Evolutionary conservation across 2,113 vertebrate genomes (phyloP).

Genomic region (Gymnocephalus cernua): DNA sequence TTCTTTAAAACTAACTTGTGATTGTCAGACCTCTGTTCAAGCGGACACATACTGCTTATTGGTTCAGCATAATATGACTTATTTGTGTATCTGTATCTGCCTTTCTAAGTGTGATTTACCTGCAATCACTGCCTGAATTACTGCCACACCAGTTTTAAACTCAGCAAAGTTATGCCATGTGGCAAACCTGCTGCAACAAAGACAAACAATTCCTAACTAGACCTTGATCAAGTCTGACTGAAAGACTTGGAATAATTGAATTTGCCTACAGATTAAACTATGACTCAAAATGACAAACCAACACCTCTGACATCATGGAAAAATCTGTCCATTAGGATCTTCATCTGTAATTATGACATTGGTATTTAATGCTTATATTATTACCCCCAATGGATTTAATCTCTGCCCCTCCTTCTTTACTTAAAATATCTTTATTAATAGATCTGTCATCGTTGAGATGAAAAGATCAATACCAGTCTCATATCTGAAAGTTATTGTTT

Average conservation of each 20-base stretch:
- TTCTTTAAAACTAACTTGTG: background rate
- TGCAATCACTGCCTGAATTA: background rate
- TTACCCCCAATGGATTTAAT: no score
- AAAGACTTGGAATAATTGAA: background rate
- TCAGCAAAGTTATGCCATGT: background rate
- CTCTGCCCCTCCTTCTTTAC: no score
- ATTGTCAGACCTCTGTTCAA: background rate
- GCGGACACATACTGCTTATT: background rate
- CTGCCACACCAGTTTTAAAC: background rate
- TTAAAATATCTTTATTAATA: background rate
- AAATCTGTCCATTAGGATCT: background rate
- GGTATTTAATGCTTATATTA: background rate
- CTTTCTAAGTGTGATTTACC: background rate
- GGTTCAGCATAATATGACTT: background rate
- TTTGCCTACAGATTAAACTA: background rate
- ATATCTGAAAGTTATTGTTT: background rate
- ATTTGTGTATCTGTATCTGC: background rate
- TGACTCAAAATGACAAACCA: background rate
- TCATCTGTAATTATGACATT: background rate
- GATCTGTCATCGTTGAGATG: background rate
- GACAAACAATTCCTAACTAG: background rate
- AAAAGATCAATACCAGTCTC: background rate
- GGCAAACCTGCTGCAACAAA: background rate
- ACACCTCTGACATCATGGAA: no score
- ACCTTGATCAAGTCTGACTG: background rate